These are phyloP conservation scores for Parnassius mnemosyne DNA, from an alignment of 2,888 invertebrate genomes.

Conservation along the genomic window DNA sequence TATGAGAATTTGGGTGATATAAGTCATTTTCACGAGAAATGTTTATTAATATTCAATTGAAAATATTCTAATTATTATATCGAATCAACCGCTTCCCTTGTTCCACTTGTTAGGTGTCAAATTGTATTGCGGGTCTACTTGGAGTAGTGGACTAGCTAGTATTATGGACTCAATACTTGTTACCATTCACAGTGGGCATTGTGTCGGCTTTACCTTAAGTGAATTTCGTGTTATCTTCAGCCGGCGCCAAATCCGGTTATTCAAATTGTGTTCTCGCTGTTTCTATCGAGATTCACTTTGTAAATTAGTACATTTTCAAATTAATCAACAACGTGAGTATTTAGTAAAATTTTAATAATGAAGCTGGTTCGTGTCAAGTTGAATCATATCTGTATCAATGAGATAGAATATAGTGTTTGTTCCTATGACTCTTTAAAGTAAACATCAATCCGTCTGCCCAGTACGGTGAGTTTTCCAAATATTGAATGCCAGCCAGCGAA, in stretches of 20 bases:
- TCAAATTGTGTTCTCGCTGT: conserved; percentile 16
- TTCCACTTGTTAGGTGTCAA: conserved; percentile 16
- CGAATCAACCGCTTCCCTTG: conserved; percentile 12
- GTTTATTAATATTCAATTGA: no score
- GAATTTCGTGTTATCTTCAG: conserved; percentile 25
- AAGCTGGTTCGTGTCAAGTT: no score
- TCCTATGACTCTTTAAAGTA: not conserved
- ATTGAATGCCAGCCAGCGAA: no score
- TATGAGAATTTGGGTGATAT: no score
- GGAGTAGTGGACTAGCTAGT: conserved; percentile 16
- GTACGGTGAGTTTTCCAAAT: no score
- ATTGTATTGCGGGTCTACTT: conserved; percentile 7
- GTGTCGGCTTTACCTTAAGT: conserved; percentile 21
- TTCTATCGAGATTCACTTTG: conserved; percentile 18
- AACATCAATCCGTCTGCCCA: no score
- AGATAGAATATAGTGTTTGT: no score
- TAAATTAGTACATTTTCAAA: conserved; percentile 18
- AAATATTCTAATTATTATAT: conserved; percentile 8
- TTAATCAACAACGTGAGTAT: not conserved
- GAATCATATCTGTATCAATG: no score
- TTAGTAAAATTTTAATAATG: no score
- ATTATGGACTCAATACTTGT: conserved; percentile 17
- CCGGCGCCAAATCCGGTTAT: conserved; percentile 22
- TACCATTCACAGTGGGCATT: conserved; percentile 20
- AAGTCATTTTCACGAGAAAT: no score